phyloP scores from a whole-genome alignment of 2,888 invertebrate genomes.

The Drosophila maculinotata region DNA sequence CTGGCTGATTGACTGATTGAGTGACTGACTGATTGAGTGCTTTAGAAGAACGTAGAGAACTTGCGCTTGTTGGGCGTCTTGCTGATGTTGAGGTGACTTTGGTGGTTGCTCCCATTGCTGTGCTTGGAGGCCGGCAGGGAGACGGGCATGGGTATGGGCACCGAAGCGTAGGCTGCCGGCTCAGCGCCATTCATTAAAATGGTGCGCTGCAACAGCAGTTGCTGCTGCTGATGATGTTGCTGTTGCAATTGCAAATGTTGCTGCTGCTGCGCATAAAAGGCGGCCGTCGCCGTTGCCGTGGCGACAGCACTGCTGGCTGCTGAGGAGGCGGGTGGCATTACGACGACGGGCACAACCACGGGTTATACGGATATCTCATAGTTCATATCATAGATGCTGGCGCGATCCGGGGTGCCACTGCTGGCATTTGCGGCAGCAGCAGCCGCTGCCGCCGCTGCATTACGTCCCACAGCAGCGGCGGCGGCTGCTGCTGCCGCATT shows the following conservation, averaged over 20 bases:
- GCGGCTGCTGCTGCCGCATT: slow-evolving; percentile 50
- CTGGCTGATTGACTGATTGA: slow-evolving; percentile 8
- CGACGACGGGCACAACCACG: slow-evolving; percentile 83
- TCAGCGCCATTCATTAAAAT: slow-evolving; percentile 28
- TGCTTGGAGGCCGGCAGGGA: slow-evolving; percentile 68
- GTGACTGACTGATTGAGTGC: slow-evolving; percentile 5
- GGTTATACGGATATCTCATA: slow-evolving; percentile 97
- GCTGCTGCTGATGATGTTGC: slow-evolving; percentile 25
- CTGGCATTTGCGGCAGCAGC: slow-evolving; percentile 38
- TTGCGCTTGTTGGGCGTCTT: slow-evolving; percentile 75
- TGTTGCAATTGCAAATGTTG: slow-evolving; percentile 49
- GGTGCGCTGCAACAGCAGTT: slow-evolving; percentile 40
- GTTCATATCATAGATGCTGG: slow-evolving; percentile 97
- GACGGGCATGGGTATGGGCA: slow-evolving; percentile 66
- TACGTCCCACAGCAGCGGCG: slow-evolving; percentile 41
- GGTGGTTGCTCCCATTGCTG: slow-evolving; percentile 51
- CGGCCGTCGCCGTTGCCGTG: slow-evolving; percentile 46
- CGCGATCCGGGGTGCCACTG: slow-evolving; percentile 90
- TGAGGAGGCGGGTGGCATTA: slow-evolving; percentile 78
- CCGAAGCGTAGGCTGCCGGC: slow-evolving; percentile 79
- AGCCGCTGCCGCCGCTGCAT: slow-evolving; percentile 45
- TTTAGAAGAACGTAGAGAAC: slow-evolving; percentile 76
- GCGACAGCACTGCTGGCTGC: slow-evolving; percentile 26
- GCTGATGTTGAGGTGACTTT: slow-evolving; percentile 44
- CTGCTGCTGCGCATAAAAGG: slow-evolving; percentile 53